Conservation (phyloP, 2,888 invertebrate genomes). For the Saturnia pavonia region DNA sequence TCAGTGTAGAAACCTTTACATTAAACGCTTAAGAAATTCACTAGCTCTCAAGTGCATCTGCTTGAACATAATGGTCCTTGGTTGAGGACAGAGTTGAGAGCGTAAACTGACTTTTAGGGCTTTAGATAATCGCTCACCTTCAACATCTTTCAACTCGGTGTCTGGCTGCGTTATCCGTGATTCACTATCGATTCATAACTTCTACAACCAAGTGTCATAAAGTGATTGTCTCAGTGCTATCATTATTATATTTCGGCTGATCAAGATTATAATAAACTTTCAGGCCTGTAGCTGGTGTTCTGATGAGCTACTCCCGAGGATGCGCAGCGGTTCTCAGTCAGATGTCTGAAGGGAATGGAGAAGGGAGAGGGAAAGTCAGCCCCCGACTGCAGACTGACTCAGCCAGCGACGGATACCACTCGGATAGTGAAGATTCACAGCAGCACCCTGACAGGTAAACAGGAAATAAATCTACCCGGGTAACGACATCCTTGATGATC, state of each 20-base stretch:
- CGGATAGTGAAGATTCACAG: constrained; percentile 85
- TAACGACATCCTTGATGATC: neutral
- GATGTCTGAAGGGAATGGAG: constrained; percentile 82
- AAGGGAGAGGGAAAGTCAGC: constrained; percentile 54
- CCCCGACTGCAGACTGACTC: constrained; percentile 77
- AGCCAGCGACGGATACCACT: constrained; percentile 91
- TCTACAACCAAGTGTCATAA: too few species aligned
- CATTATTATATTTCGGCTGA: neutral
- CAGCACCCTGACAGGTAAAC: constrained; percentile 66
- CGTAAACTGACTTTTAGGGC: too few species aligned
- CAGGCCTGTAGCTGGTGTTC: constrained; percentile 86
- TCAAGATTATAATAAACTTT: constrained; percentile 33
- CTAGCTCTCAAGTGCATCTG: too few species aligned
- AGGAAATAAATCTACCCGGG: neutral
- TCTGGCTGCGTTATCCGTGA: too few species aligned
- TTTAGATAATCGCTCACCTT: too few species aligned
- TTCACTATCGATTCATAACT: too few species aligned
- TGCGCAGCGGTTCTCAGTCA: constrained; percentile 89
- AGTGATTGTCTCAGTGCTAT: too few species aligned
- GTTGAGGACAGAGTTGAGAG: too few species aligned
- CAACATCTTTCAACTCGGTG: too few species aligned
- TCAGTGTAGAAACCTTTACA: too few species aligned
- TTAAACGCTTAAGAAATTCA: too few species aligned
- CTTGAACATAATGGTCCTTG: too few species aligned
- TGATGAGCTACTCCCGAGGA: constrained; percentile 89